These are phyloP conservation scores for Propsilocerus akamusi DNA, from an alignment of 1,140 invertebrate species.

Conservation along the genomic window DNA sequence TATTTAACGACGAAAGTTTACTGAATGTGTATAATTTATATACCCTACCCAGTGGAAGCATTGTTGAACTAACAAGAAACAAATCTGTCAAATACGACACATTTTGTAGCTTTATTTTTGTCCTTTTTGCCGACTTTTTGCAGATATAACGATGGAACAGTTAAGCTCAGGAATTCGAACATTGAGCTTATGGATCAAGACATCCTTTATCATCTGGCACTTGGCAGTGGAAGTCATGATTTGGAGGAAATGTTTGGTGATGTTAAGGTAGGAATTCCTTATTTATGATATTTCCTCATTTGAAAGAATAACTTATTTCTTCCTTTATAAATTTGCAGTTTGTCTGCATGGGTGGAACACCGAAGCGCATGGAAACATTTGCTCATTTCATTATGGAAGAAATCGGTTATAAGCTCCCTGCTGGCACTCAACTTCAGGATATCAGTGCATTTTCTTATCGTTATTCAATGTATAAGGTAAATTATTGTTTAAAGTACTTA, in stretches of 20 bases:
- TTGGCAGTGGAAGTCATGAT: slow-evolving; percentile 80
- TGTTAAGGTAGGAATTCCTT: slow-evolving; percentile 53
- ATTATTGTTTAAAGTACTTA: slow-evolving; percentile 60
- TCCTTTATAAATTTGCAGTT: slow-evolving; percentile 43
- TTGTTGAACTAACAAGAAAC: too few species aligned
- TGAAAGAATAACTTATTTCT: background rate
- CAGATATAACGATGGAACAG: slow-evolving; percentile 63
- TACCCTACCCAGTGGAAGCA: too few species aligned
- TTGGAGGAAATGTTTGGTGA: slow-evolving; percentile 92
- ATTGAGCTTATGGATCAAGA: slow-evolving; percentile 86
- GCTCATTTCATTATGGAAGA: slow-evolving; percentile 81
- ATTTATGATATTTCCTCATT: background rate
- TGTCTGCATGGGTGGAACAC: slow-evolving; percentile 94
- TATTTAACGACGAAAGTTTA: too few species aligned
- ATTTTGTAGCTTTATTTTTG: too few species aligned
- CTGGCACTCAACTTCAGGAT: slow-evolving; percentile 69
- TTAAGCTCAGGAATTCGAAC: slow-evolving; percentile 67
- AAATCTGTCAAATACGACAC: too few species aligned
- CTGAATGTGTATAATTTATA: too few species aligned
- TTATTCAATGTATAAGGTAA: slow-evolving; percentile 95
- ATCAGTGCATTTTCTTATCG: slow-evolving; percentile 84
- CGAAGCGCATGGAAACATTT: slow-evolving; percentile 85
- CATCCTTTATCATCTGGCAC: slow-evolving; percentile 82
- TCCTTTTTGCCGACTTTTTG: too few species aligned
- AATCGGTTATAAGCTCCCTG: slow-evolving; percentile 73